Evolutionary conservation across 2,888 invertebrate species (phyloP), one percentile per base, ranked within the genome.

Genomic region (Cheilosia impressa): DNA sequence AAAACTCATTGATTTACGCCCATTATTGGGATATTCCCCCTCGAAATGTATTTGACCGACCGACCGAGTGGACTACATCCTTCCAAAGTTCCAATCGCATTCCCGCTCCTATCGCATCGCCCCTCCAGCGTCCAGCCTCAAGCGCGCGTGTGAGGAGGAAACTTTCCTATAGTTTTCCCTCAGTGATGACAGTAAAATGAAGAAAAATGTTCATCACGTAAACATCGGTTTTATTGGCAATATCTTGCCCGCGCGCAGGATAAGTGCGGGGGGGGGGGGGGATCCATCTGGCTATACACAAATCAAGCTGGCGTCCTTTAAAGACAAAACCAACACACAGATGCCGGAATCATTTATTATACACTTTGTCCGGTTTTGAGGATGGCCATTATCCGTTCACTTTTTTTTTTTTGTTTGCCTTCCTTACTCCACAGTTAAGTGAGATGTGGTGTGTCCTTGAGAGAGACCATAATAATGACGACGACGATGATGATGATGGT

Each of bases 151-250:
- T 60, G 34, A 17, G 27, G 53, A n/a, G 27, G 13, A 53, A 66
- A 22, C 17, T 27, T 52, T 34, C 7, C 41, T 52, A n/a, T n/a
- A 19, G n/a, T 27, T 57, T 2, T 45, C 38, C 13, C 63, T 47
- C 34, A 57, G 22, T 45, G 31, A 60, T 45, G 68, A 45, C 60
- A 62, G 57, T 53, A 38, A 77, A 77, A 77, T 60, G 53, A 68
- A 62, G 53, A 69, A 13, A 62, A 63, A 69, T 69, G 69, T 24
- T 34, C 47, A 57, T 63, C 62, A 77, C 77, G 77, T 69, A 77
- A 69, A 69, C 69, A 69, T 60, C 27, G 53, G 22, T 69, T 69
- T 77, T 69, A 69, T 77, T 69, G 55, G 13, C 62, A 69, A 77
- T 69, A 77, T 53, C 62, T 47, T 24, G 45, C 43, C 47, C 45